Evolutionary conservation across 2,113 vertebrate species (phyloP).

Genomic region (Menidia beryllina): DNA sequence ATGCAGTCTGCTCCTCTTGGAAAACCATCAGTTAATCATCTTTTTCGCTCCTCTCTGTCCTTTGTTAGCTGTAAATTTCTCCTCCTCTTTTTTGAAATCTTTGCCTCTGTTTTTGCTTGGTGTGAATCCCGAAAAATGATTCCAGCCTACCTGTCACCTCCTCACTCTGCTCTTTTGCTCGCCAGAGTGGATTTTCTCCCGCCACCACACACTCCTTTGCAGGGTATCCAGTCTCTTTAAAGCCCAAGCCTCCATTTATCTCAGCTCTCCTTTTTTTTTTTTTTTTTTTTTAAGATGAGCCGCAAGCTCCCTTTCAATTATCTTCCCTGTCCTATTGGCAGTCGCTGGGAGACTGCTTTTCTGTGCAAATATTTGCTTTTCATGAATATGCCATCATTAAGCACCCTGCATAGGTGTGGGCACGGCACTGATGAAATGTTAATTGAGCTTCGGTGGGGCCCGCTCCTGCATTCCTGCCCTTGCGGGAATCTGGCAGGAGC

Average conservation of each 20-base stretch:
- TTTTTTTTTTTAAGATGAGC: constrained; percentile 55
- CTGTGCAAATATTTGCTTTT: constrained; percentile 77
- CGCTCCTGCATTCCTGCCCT: constrained; percentile 68
- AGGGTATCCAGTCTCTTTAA: constrained; percentile 58
- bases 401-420: constrained; percentile 69
- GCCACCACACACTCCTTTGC: constrained; percentile 64
- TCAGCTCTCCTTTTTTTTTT: constrained; percentile 39
- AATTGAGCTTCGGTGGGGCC: constrained; percentile 71
- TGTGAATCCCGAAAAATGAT: constrained; percentile 25
- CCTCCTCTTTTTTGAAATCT: constrained; percentile 6
- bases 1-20: constrained; percentile 75
- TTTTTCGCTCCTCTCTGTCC: constrained; percentile 36
- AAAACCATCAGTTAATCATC: constrained; percentile 61
- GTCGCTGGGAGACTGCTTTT: constrained; percentile 72
- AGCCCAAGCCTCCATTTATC: constrained; percentile 63
- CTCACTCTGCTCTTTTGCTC: not conserved
- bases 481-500: constrained; percentile 74
- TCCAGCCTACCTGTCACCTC: constrained; percentile 35
- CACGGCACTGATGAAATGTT: constrained; percentile 66
- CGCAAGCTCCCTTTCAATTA: constrained; percentile 70
- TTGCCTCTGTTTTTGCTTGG: constrained; percentile 1
- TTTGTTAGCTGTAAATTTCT: constrained; percentile 45
- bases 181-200: constrained; percentile 55
- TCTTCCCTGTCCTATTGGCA: constrained; percentile 37
- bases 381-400: constrained; percentile 72